These are phyloP conservation scores for Thysanoteuthis rhombus DNA, from an alignment of 2,888 invertebrate genomes.

Conservation along the genomic window DNA sequence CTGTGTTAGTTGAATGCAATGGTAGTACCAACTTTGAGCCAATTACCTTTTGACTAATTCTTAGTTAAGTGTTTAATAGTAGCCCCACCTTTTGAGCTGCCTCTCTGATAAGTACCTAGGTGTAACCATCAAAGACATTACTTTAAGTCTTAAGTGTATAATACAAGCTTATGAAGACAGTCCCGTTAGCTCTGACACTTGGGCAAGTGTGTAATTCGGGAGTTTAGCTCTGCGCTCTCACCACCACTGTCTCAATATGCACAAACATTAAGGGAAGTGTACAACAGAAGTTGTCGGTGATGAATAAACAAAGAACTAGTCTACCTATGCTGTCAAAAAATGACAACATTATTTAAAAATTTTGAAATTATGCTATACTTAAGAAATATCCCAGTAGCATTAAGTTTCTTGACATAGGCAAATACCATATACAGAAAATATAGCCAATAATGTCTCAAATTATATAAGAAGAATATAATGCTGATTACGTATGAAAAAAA, in stretches of 20 bases:
- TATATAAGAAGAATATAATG: no score
- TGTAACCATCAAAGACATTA: background rate
- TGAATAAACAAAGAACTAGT: no score
- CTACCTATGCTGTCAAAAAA: no score
- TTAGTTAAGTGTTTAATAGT: constrained; percentile 12
- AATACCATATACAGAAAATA: no score
- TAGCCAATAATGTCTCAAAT: no score
- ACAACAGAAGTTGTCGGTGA: no score
- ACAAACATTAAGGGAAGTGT: background rate
- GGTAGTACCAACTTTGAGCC: background rate
- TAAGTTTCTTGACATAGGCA: no score
- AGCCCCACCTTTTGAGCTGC: background rate
- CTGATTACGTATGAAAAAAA: no score
- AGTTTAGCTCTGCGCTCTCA: background rate
- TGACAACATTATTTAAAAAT: no score
- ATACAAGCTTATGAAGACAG: background rate
- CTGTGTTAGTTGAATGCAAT: background rate
- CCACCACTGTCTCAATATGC: background rate
- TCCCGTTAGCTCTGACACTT: background rate
- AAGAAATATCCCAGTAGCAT: no score
- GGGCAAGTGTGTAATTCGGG: background rate
- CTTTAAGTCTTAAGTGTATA: background rate
- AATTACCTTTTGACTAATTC: background rate
- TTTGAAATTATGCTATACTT: no score
- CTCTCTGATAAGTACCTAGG: background rate